A percentile compares a stretch with the other conserved stretches of the same genome.
Conservation (phyloP, 2,888 invertebrate genomes). For the Ecliptopera silaceata region DNA sequence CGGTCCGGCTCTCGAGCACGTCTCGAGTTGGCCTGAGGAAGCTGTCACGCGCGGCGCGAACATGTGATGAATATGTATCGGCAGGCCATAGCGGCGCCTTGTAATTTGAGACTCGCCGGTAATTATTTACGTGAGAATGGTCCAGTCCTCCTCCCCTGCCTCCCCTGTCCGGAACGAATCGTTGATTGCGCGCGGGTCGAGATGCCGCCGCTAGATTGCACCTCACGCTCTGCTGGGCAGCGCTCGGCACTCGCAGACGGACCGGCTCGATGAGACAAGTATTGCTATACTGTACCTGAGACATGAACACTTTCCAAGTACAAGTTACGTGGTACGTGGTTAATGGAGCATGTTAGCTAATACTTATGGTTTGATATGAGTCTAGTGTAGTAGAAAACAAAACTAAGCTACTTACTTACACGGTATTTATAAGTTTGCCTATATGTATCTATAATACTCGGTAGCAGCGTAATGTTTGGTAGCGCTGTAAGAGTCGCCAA, state of each 20-base stretch:
- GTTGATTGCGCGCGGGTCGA: conserved; percentile 74
- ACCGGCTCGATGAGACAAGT: conserved; percentile 21
- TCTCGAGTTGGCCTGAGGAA: conserved; percentile 65
- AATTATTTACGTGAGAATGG: conserved; percentile 83
- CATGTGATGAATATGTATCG: conserved; percentile 80
- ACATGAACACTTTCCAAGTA: conserved; percentile 18
- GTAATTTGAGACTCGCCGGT: conserved; percentile 81
- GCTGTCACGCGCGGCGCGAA: conserved; percentile 79
- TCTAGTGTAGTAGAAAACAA: too few relatives aligned
- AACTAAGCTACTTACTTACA: too few relatives aligned
- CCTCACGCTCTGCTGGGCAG: conserved; percentile 55
- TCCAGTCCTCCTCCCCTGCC: conserved; percentile 48
- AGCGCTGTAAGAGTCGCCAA: too few relatives aligned
- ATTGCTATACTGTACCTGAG: conserved; percentile 10
- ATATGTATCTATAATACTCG: too few relatives aligned
- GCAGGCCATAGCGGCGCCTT: conserved; percentile 76
- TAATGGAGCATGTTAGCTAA: too few relatives aligned
- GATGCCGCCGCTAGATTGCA: conserved; percentile 75
- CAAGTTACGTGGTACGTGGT: conserved; percentile 18
- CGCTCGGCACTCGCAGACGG: conserved; percentile 16
- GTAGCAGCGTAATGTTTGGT: too few relatives aligned
- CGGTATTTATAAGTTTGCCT: too few relatives aligned
- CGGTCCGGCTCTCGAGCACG: conserved; percentile 20
- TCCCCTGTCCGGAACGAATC: conserved; percentile 70
- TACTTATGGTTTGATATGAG: too few relatives aligned